Evolutionary conservation across 2,113 vertebrate species (phyloP).

Genomic region (Sylvilagus bachmani): DNA sequence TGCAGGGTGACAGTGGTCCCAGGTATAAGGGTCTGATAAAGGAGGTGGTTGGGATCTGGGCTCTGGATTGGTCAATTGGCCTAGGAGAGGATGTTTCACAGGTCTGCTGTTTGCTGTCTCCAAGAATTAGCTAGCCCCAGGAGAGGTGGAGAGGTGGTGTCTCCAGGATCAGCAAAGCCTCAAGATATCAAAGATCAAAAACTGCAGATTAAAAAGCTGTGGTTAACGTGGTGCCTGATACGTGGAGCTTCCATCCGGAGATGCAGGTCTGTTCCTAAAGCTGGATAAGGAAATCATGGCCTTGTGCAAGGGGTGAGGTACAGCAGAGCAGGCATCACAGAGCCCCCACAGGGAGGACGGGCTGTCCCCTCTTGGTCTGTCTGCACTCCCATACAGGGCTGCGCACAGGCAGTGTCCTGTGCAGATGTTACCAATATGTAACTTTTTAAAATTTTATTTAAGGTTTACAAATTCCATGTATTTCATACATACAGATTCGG

Average conservation of each 20-base stretch:
- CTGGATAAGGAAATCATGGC: no score
- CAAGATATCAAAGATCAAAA: not conserved
- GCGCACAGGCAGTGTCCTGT: fast-evolving
- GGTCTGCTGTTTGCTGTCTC: not conserved
- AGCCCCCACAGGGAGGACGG: not conserved
- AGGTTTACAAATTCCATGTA: no score
- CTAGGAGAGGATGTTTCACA: not conserved
- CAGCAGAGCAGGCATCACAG: no score
- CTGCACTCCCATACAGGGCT: fast-evolving
- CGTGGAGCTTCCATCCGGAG: fast-evolving
- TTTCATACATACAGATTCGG: no score
- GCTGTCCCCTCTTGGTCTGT: not conserved
- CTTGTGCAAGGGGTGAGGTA: not conserved
- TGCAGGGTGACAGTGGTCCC: not conserved
- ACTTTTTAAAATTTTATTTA: no score
- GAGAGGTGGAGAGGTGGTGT: not conserved
- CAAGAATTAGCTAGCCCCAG: not conserved
- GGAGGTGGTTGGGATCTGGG: fast-evolving
- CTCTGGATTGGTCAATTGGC: not conserved
- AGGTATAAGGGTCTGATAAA: not conserved
- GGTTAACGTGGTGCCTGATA: fast-evolving
- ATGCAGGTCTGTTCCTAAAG: fast-evolving
- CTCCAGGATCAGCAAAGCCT: not conserved
- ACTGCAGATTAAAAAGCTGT: not conserved
- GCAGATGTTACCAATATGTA: not conserved